A percentile compares a stretch with the other conserved stretches of the same genome.
These are phyloP conservation scores for Leuciscus waleckii DNA, from an alignment of 2,797 vertebrate genomes.

Conservation along the genomic window DNA sequence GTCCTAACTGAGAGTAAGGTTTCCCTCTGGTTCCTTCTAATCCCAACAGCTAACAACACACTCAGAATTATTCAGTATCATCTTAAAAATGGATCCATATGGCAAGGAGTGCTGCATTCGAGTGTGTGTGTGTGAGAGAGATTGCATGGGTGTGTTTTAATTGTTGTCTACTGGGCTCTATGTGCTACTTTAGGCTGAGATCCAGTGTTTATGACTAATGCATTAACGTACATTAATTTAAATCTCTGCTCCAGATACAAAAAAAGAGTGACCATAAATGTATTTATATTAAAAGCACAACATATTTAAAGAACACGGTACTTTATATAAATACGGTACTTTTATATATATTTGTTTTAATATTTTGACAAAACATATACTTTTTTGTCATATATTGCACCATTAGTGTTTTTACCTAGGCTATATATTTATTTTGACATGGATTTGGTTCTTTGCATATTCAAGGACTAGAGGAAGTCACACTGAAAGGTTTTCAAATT, in stretches of 20 bases:
- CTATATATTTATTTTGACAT: neutral
- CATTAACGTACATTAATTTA: neutral
- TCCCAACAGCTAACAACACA: constrained; percentile 66
- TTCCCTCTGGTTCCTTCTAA: constrained; percentile 74
- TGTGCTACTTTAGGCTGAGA: constrained; percentile 30
- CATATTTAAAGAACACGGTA: neutral
- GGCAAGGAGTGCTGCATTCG: neutral
- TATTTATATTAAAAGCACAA: neutral
- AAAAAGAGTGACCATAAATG: neutral
- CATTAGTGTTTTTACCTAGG: neutral
- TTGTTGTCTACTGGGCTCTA: constrained; percentile 16
- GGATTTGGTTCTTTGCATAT: neutral
- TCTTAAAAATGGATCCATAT: constrained; percentile 77
- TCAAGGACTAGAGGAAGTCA: neutral
- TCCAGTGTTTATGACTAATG: constrained; percentile 34
- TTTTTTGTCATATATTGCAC: neutral
- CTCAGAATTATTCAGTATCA: constrained; percentile 80
- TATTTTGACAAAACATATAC: neutral
- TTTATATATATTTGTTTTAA: neutral
- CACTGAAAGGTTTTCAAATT: constrained; percentile 8
- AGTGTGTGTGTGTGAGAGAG: neutral
- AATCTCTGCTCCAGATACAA: neutral
- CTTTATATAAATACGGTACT: no score
- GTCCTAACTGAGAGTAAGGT: constrained; percentile 74
- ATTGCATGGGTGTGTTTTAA: constrained; percentile 16